Evolutionary conservation across 1,140 invertebrate species (phyloP), one percentile per base, ranked within the genome.

Genomic region (Carposina sasakii): DNA sequence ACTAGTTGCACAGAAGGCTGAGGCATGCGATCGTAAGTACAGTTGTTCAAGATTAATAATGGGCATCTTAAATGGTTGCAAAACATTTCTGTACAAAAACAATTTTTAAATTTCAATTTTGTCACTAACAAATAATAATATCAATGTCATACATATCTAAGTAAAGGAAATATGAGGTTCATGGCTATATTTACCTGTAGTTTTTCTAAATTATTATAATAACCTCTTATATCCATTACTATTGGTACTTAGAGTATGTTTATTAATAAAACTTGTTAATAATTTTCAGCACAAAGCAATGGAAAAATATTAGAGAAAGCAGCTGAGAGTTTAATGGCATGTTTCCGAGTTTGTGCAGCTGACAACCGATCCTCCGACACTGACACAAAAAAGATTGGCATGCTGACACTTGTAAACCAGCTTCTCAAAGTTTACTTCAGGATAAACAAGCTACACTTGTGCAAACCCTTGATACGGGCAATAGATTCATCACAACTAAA

Each of bases 371-470:
- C 94, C 16, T 90, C 94, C 0, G 93, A 96, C 59, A 90, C 94
- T 54, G 93, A 96, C 40, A 96, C 96, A 0, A 99, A 99, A 84
- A 90, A 96, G 69, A 92, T 96, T 88, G 97, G 97, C 52, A 99
- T 99, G 96, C 84, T 99, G 60, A 92, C 93, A 61, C 85, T 99
- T 30, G 96, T 98, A 0, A 99, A 99, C 86, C 97, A 99, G 77
- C 86, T 99, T 9, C 94, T 99, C 48, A 99, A 99, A 87, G 95
- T 99, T 2, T 99, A 99, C 79, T 99, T 99, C 72, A 90, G 93
- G 57, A 98, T 98, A 26, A 99, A 99, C 74, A 98, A 98, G 81
- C 77, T 99, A 2, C 96, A 99, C 88, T 85, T 99, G 22, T 98
- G 97, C 76, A 99, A 97, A 85, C 97, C 98, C 0, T 86, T 99